A percentile compares a stretch with the other conserved stretches of the same genome.
Conservation (phyloP, 2,797 vertebrate species). For the Brachyalestes nurse region DNA sequence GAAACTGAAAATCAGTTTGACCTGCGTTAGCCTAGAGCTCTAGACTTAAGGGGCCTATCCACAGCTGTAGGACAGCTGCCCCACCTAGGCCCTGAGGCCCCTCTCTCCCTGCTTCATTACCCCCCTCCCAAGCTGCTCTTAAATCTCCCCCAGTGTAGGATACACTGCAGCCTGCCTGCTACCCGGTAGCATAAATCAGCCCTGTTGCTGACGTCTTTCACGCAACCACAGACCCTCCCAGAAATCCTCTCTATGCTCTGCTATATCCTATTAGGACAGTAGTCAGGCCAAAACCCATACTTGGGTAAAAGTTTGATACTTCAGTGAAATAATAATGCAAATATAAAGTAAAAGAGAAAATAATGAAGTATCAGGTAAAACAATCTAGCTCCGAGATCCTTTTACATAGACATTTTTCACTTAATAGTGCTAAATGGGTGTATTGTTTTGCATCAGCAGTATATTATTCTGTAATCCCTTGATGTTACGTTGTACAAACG, state of each 20-base stretch:
- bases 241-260: neutral
- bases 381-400: too few species aligned
- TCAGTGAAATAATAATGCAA: neutral
- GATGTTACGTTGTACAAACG: neutral
- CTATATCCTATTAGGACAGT: neutral
- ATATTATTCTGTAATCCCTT: neutral
- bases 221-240: neutral
- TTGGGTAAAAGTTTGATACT: neutral
- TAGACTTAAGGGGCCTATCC: slow-evolving; percentile 21
- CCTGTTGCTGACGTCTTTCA: slow-evolving; percentile 15
- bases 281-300: neutral
- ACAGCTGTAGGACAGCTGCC: slow-evolving; percentile 64
- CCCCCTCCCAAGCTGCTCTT: neutral
- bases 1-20: neutral
- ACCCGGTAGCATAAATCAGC: slow-evolving; percentile 35
- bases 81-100: slow-evolving; percentile 44
- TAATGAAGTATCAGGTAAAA: too few species aligned
- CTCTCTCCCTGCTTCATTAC: slow-evolving; percentile 29
- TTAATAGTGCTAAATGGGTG: too few species aligned
- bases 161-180: neutral
- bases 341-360: too few species aligned
- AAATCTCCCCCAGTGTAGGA: slow-evolving; percentile 18
- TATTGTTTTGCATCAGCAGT: neutral
- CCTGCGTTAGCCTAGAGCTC: slow-evolving; percentile 30
- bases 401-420: too few species aligned